Conservation (phyloP, 2,113 vertebrate genomes). For the Malurus alboscapulatus region DNA sequence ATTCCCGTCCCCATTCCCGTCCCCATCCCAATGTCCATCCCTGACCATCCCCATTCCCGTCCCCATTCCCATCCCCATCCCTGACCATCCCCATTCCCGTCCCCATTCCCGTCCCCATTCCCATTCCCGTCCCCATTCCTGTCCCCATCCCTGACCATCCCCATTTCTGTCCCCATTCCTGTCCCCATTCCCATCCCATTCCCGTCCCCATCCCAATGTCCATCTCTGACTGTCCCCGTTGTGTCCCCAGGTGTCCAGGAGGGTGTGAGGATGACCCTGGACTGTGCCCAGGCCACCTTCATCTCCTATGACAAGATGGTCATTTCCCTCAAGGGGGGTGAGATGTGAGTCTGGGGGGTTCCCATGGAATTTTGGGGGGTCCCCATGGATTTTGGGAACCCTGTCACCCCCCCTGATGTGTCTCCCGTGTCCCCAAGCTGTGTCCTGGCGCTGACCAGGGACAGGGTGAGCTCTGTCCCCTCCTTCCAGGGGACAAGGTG, state of each 20-base stretch:
- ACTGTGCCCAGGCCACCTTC: background rate
- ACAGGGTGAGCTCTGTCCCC: background rate
- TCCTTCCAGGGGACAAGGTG: background rate
- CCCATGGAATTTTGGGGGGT: background rate
- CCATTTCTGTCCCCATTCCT: too few species aligned
- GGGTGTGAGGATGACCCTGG: background rate
- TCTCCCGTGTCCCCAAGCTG: background rate
- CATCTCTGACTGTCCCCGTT: rapidly evolving
- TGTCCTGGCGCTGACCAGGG: background rate
- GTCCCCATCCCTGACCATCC: rapidly evolving
- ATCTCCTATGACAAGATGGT: background rate
- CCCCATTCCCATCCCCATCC: too few species aligned
- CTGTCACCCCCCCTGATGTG: background rate
- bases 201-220: too few species aligned
- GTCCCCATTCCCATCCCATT: too few species aligned
- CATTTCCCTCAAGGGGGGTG: background rate
- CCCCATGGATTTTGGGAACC: background rate
- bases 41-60: too few species aligned
- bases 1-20: too few species aligned
- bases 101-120: too few species aligned
- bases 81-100: too few species aligned
- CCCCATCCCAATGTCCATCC: too few species aligned
- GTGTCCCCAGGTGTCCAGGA: background rate
- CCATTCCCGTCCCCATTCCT: too few species aligned
- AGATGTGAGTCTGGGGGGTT: background rate